Conservation (phyloP, 2,113 vertebrate species). For the Thunnus maccoyii region DNA sequence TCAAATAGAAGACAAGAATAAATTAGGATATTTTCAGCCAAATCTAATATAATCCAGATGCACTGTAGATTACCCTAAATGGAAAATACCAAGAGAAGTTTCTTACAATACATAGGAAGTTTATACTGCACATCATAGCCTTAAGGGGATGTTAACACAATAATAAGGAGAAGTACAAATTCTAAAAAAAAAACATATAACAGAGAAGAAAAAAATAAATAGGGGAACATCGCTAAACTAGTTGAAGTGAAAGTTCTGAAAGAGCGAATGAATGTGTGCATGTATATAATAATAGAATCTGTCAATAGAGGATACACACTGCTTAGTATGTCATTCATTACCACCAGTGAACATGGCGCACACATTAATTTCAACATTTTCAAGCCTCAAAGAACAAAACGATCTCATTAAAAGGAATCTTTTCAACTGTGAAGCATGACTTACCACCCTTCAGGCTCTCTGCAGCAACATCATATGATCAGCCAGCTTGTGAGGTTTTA, state of each 20-base stretch:
- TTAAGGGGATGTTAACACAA: slow-evolving; percentile 1
- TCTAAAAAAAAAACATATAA: not conserved
- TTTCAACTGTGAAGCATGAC: slow-evolving; percentile 56
- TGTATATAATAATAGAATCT: not conserved
- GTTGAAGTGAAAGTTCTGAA: slow-evolving; percentile 31
- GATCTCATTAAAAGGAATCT: slow-evolving; percentile 31
- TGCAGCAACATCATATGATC: slow-evolving; percentile 75
- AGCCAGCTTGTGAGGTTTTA: slow-evolving; percentile 56
- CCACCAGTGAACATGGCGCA: not conserved
- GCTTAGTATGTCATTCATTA: not conserved
- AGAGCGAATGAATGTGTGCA: not conserved
- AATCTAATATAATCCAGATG: not conserved
- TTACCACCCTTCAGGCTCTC: slow-evolving; percentile 71
- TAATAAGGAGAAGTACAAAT: slow-evolving; percentile 44
- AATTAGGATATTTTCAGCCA: slow-evolving; percentile 19
- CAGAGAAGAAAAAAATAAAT: slow-evolving; percentile 23
- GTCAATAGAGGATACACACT: not conserved
- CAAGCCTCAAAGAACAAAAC: slow-evolving; percentile 8
- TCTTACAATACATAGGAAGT: slow-evolving; percentile 21
- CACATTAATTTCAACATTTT: not conserved
- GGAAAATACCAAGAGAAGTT: slow-evolving; percentile 7
- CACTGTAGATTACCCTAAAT: not conserved
- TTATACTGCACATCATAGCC: slow-evolving; percentile 1
- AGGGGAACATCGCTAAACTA: slow-evolving; percentile 13
- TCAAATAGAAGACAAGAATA: slow-evolving; percentile 12